phyloP scores from a whole-genome alignment of 2,797 vertebrate species.

The Lacerta bilineata region DNA sequence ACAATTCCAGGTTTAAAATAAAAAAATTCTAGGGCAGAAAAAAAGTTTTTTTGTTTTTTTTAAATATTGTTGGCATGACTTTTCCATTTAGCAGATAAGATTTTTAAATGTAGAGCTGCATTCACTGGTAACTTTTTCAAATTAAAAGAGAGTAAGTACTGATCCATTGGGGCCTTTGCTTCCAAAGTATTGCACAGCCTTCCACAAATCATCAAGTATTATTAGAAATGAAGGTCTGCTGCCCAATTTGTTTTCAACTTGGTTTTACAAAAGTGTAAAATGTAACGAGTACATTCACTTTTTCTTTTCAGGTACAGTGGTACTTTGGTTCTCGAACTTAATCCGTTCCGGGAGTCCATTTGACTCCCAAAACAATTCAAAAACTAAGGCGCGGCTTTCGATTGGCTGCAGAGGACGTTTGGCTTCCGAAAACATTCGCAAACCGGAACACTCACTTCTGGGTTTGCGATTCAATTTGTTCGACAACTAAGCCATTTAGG shows the following conservation, averaged over 20 bases:
- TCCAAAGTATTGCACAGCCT: neutral
- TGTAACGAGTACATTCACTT: neutral
- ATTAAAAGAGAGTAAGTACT: neutral
- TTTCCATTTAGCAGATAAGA: conserved; percentile 1
- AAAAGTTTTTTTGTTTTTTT: neutral
- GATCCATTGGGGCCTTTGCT: neutral
- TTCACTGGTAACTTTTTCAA: neutral
- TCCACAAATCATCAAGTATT: neutral
- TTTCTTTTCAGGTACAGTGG: neutral
- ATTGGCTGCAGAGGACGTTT: no score
- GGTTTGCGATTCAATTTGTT: no score
- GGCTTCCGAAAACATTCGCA: no score
- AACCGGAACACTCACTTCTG: no score
- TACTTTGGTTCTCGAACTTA: no score
- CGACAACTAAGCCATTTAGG: no score
- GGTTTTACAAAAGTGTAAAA: neutral
- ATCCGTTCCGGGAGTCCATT: no score
- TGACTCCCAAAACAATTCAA: no score
- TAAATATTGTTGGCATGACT: neutral
- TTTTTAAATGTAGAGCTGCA: neutral
- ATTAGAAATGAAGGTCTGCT: neutral
- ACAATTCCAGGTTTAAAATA: conserved; percentile 7
- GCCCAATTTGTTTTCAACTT: neutral
- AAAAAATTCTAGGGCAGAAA: neutral
- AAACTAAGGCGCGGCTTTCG: accelerated